Conservation (phyloP, 2,797 vertebrate genomes). For the Brachymystax lenok region DNA sequence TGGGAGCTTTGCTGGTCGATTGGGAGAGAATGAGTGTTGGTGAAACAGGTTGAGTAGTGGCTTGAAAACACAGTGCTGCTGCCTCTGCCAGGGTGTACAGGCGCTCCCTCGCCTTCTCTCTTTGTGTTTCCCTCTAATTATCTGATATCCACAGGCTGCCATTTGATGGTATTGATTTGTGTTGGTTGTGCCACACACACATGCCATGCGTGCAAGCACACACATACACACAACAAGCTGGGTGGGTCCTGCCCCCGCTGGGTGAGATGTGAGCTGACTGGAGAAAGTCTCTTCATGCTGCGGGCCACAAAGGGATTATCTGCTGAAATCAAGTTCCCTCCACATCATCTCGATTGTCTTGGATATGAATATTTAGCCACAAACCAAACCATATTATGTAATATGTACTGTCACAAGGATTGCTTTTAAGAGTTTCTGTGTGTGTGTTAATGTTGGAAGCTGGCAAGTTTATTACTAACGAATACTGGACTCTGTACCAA, state of each 20-base stretch:
- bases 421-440: neutral
- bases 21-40: constrained; percentile 27
- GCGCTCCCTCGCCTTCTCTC: constrained; percentile 31
- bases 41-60: constrained; percentile 41
- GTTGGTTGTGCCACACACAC: constrained; percentile 50
- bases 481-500: too few relatives aligned
- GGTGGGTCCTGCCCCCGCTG: constrained; percentile 36
- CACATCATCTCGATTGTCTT: constrained; percentile 40
- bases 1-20: constrained; percentile 33
- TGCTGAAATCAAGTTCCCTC: constrained; percentile 3
- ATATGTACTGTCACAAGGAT: neutral
- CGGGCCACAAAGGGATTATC: constrained; percentile 58
- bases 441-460: constrained; percentile 3
- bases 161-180: constrained; percentile 64
- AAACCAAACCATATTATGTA: neutral
- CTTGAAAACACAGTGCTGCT: constrained; percentile 37
- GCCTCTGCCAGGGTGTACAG: constrained; percentile 18
- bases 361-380: constrained; percentile 37
- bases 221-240: constrained; percentile 3
- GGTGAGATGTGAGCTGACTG: constrained; percentile 47
- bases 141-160: constrained; percentile 57
- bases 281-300: constrained; percentile 42
- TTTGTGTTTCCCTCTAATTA: constrained; percentile 59
- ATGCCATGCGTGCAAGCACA: neutral
- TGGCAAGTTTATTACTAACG: too few relatives aligned